Conservation (phyloP, 2,888 invertebrate species). For the Thereva nobilitata region DNA sequence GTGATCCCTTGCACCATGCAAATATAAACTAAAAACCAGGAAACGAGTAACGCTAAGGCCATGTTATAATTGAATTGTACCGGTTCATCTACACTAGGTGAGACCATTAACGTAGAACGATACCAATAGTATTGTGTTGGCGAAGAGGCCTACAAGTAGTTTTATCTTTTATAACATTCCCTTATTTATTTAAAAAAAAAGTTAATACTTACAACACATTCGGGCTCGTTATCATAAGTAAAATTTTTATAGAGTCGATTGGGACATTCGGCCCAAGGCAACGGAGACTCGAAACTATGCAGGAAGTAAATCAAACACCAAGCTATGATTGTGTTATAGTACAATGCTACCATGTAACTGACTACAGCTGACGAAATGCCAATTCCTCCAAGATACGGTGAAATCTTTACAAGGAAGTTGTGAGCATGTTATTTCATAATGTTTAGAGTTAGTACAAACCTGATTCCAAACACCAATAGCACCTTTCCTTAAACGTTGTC, state of each 20-base stretch:
- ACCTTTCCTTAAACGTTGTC: slow-evolving; percentile 89
- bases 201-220: slow-evolving; percentile 71
- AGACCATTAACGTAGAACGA: slow-evolving; percentile 86
- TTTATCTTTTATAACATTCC: neutral
- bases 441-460: slow-evolving; percentile 46
- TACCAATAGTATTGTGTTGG: slow-evolving; percentile 97
- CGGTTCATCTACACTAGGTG: slow-evolving; percentile 84
- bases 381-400: slow-evolving; percentile 84
- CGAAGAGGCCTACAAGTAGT: slow-evolving; percentile 72
- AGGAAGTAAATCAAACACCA: slow-evolving; percentile 96
- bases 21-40: slow-evolving; percentile 93
- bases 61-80: slow-evolving; percentile 91
- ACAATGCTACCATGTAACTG: slow-evolving; percentile 93
- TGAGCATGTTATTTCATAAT: neutral
- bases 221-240: slow-evolving; percentile 77
- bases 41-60: slow-evolving; percentile 79
- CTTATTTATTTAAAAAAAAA: neutral
- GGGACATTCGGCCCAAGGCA: slow-evolving; percentile 93
- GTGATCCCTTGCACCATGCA: slow-evolving; percentile 98
- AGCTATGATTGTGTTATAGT: slow-evolving; percentile 97
- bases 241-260: slow-evolving; percentile 78
- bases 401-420: slow-evolving; percentile 60
- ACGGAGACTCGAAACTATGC: slow-evolving; percentile 87
- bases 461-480: slow-evolving; percentile 96
- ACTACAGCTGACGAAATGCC: slow-evolving; percentile 95